Evolutionary conservation across 1,140 invertebrate species (phyloP).

Genomic region (Drosophila ironensis): DNA sequence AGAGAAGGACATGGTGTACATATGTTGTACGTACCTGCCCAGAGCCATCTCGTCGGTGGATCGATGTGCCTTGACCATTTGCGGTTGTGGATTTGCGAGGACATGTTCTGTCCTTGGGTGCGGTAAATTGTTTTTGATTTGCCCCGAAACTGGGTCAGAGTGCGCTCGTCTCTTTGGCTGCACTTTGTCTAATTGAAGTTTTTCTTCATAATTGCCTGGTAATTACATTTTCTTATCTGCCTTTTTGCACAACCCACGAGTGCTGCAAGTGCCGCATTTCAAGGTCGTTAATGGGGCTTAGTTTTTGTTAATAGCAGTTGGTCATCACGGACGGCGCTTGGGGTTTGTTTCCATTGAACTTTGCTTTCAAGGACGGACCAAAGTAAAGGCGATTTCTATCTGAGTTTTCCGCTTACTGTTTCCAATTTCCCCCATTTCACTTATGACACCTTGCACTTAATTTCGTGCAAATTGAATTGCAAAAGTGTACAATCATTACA

Average conservation of each 20-base stretch:
- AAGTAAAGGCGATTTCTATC: no score
- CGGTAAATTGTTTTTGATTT: slow-evolving; percentile 28
- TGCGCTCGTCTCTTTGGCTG: slow-evolving; percentile 9
- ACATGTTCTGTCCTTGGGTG: slow-evolving; percentile 34
- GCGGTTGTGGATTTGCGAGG: slow-evolving; percentile 16
- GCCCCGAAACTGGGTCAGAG: slow-evolving; percentile 39
- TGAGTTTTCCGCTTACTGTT: no score
- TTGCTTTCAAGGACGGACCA: no score
- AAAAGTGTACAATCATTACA: slow-evolving; percentile 16
- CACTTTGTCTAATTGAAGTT: slow-evolving; percentile 44
- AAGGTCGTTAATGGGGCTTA: slow-evolving; percentile 9
- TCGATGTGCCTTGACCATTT: slow-evolving; percentile 57
- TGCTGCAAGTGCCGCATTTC: slow-evolving; percentile 11
- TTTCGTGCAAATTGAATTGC: slow-evolving; percentile 48
- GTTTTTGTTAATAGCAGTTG: not conserved
- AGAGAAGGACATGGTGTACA: slow-evolving; percentile 11
- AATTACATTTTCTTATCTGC: slow-evolving; percentile 30
- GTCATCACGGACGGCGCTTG: no score
- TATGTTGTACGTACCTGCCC: not conserved
- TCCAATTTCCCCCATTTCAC: not conserved
- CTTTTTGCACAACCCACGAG: slow-evolving; percentile 9
- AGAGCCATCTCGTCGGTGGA: not conserved
- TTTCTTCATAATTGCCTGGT: slow-evolving; percentile 23
- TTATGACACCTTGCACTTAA: slow-evolving; percentile 13
- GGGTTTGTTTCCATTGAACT: no score